Percentiles rank a stretch among this genome's conserved stretches.
phyloP scores from a whole-genome alignment of 2,797 vertebrate species.

The Hippopotamyrus pictus region DNA sequence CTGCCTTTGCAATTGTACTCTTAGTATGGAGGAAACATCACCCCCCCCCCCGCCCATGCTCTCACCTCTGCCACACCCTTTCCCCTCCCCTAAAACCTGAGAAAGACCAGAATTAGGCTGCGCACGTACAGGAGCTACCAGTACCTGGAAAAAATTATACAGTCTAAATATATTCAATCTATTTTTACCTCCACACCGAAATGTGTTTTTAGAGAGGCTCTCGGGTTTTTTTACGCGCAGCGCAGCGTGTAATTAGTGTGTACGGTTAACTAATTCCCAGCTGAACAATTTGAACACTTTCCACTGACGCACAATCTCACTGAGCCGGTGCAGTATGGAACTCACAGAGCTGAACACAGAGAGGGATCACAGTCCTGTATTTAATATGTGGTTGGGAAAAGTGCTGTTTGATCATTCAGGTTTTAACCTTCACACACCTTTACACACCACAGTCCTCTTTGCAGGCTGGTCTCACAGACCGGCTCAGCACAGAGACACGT shows the following conservation, averaged over 20 bases:
- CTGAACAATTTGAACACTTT: slow-evolving; percentile 29
- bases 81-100: background rate
- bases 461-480: background rate
- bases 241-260: slow-evolving; percentile 29
- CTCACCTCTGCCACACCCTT: background rate
- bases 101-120: background rate
- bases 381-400: background rate
- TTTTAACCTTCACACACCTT: background rate
- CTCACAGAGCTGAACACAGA: background rate
- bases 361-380: background rate
- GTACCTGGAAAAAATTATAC: slow-evolving; percentile 25
- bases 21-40: background rate
- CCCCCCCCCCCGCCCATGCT: background rate
- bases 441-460: background rate
- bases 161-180: slow-evolving; percentile 21
- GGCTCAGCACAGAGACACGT: background rate
- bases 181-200: slow-evolving; percentile 24
- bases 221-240: slow-evolving; percentile 26
- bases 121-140: background rate
- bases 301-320: slow-evolving; percentile 14
- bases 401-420: background rate
- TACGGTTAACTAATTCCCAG: slow-evolving; percentile 32
- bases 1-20: background rate
- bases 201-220: slow-evolving; percentile 23
- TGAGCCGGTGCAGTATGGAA: background rate